phyloP scores from a whole-genome alignment of 1,140 invertebrate species.

The Sinella curviseta region DNA sequence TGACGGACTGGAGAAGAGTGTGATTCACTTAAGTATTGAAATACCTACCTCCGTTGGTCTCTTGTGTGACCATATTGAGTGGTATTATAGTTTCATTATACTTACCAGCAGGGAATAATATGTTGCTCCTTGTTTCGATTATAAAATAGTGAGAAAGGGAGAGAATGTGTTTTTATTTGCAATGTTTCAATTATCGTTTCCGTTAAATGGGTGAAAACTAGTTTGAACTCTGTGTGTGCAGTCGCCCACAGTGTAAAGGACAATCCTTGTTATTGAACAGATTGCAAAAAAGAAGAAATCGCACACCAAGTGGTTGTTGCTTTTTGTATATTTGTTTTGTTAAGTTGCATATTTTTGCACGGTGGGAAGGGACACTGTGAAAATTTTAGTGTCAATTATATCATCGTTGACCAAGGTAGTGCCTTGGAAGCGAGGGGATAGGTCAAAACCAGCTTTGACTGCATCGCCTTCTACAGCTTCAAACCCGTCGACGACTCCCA shows the following conservation, averaged over 20 bases:
- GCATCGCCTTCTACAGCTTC: conserved; percentile 12
- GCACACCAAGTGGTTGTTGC: no score
- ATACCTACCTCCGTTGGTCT: conserved; percentile 17
- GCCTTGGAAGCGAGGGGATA: conserved; percentile 44
- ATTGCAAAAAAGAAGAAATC: neutral
- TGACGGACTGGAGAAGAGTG: neutral
- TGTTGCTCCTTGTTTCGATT: neutral
- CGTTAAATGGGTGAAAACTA: neutral
- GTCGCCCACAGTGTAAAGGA: neutral
- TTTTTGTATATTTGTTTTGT: neutral
- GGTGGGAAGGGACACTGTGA: conserved; percentile 1
- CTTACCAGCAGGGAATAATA: conserved; percentile 16
- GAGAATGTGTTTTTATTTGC: neutral
- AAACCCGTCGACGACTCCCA: conserved; percentile 22
- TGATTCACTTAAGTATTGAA: conserved; percentile 10
- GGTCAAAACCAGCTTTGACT: conserved; percentile 32
- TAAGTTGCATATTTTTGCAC: neutral
- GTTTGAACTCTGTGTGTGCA: neutral
- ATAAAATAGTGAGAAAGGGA: neutral
- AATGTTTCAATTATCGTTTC: neutral
- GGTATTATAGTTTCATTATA: conserved; percentile 25
- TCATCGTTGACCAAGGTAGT: conserved; percentile 46
- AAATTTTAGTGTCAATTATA: conserved; percentile 48
- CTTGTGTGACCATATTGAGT: conserved; percentile 39
- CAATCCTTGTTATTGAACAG: neutral